Conservation (phyloP, 2,888 invertebrate genomes). For the Frankliniella fusca region DNA sequence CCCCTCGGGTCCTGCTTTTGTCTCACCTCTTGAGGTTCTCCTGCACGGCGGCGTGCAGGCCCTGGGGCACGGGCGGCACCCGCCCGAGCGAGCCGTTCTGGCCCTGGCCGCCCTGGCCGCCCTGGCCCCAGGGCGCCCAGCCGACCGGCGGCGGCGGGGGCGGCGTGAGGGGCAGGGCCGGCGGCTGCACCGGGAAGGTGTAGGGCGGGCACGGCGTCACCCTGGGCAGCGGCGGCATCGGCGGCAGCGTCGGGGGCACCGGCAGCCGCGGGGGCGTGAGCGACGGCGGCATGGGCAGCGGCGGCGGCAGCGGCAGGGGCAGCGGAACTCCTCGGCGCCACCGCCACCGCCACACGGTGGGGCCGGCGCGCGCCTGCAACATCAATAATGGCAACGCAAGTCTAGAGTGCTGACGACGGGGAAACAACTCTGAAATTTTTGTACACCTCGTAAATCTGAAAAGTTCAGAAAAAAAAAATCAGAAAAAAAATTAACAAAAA, state of each 20-base stretch:
- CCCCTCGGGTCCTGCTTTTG: no score
- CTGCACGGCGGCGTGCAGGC: neutral
- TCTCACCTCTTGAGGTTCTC: constrained; percentile 2
- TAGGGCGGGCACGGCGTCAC: constrained; percentile 9
- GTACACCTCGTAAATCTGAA: no score
- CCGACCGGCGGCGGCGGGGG: neutral
- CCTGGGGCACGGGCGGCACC: neutral
- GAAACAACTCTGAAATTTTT: no score
- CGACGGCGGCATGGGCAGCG: constrained; percentile 7
- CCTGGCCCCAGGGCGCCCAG: neutral
- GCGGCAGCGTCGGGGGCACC: neutral
- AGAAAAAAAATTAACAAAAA: no score
- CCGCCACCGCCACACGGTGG: neutral
- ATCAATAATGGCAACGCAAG: no score
- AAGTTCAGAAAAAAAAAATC: no score
- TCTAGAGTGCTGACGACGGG: no score
- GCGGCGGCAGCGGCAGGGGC: neutral
- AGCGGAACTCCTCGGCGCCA: neutral
- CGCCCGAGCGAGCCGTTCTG: neutral
- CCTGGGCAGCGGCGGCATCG: neutral
- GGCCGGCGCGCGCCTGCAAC: no score
- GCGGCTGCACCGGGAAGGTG: neutral
- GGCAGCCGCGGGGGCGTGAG: constrained; percentile 8
- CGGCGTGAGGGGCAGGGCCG: constrained; percentile 2
- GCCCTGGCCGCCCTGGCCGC: no score